A percentile compares a stretch with the other conserved stretches of the same genome.
phyloP scores from a whole-genome alignment of 2,888 invertebrate species.

The Heliconius charithonia region DNA sequence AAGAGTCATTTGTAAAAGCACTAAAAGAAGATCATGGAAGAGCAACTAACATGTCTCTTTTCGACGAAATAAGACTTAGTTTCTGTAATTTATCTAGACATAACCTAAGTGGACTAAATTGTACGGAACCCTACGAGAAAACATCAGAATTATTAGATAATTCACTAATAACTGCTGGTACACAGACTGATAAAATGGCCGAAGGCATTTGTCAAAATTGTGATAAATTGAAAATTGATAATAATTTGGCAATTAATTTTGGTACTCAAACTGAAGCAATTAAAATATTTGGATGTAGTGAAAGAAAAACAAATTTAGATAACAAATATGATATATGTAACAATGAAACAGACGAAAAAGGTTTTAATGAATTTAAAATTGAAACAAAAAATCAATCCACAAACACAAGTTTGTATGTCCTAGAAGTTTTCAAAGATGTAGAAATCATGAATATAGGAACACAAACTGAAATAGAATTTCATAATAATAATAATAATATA shows the following conservation, averaged over 20 bases:
- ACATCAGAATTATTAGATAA: constrained; percentile 49
- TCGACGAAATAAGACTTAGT: constrained; percentile 75
- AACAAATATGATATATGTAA: not conserved
- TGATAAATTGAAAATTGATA: constrained; percentile 14
- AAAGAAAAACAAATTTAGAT: not conserved
- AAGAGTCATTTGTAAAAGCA: constrained; percentile 70
- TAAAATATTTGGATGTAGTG: not conserved
- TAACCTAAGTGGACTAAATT: constrained; percentile 54
- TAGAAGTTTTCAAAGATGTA: constrained; percentile 43
- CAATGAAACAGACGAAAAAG: not conserved
- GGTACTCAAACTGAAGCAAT: constrained; percentile 41
- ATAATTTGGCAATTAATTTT: constrained; percentile 22
- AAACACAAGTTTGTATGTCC: constrained; percentile 35
- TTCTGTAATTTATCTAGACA: constrained; percentile 64
- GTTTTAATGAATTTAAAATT: not conserved
- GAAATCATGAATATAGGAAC: constrained; percentile 46
- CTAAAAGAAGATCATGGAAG: constrained; percentile 71
- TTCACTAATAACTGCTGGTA: constrained; percentile 52
- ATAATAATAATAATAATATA: constrained; percentile 55
- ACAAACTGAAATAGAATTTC: constrained; percentile 43
- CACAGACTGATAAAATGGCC: constrained; percentile 56
- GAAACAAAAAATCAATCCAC: constrained; percentile 38
- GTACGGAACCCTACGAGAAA: constrained; percentile 51
- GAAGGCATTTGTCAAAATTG: constrained; percentile 24
- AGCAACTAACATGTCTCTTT: constrained; percentile 71